Evolutionary conservation across 2,113 vertebrate species (phyloP), one percentile per base, ranked within the genome.

Genomic region (Reinhardtius hippoglossoides): DNA sequence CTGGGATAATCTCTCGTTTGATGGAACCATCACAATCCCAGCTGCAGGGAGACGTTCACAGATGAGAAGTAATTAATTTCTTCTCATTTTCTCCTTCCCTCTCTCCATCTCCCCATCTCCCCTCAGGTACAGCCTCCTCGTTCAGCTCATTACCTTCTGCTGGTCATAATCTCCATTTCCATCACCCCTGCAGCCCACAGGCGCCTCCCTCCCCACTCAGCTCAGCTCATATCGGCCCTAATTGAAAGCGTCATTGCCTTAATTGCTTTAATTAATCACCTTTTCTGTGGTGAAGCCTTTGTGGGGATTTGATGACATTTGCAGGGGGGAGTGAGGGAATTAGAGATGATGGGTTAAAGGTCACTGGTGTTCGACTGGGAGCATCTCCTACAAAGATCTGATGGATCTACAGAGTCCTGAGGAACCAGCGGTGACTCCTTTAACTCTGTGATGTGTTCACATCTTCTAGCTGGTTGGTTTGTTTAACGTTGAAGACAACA

Each of bases 181-280:
- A 61, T 68, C 55, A 73, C 75, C 75, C 71, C 50, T 63, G 44
- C 65, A 23, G 78, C 87, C 84, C 79, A 31, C 37, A 72, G 82
- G 75, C 78, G 7, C 73, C 65, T 86, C 75, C 42, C 75, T 50
- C 72, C n/a, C 79, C 48, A n/a, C 81, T 76, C 85, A 62, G 66
- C 78, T 75, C 76, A 82, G 84, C 88, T 90, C 86, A 87, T 89
- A 91, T 89, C 77, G 57, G 74, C 76, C 66, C 67, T 92, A 92
- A 93, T 91, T 92, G 80, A 94, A 93, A 90, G 91, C 74, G 73
- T 90, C 87, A 90, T 91, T 81, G 85, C 68, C 82, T 85, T 91
- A 92, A 94, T 93, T 92, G 85, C 85, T 76, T 90, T 90, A 93
- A 94, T 94, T 88, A 93, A 93, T 92, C 84, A 87, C 85, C 70